phyloP scores from a whole-genome alignment of 2,888 invertebrate species.

The Eupithecia pulchellata region DNA sequence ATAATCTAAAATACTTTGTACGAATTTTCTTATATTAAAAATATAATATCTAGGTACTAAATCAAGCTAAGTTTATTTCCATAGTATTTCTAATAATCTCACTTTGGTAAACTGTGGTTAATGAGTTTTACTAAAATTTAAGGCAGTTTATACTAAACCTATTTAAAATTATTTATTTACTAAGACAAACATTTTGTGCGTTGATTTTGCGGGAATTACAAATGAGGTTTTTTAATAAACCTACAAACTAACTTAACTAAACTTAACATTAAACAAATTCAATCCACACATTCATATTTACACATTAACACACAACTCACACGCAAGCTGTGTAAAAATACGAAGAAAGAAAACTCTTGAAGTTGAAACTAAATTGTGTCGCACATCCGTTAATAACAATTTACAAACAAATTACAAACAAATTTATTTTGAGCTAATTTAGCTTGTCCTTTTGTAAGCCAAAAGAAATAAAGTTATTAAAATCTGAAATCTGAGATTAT shows the following conservation, averaged over 20 bases:
- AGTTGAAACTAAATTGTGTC: neutral
- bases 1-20: slow-evolving; percentile 78
- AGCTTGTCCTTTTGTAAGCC: too few relatives aligned
- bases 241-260: slow-evolving; percentile 7
- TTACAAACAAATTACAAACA: neutral
- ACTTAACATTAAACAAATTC: slow-evolving; percentile 7
- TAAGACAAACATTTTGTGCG: slow-evolving; percentile 36
- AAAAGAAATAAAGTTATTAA: too few relatives aligned
- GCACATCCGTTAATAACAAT: neutral
- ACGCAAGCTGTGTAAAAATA: neutral
- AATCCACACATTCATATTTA: slow-evolving; percentile 5
- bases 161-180: slow-evolving; percentile 30
- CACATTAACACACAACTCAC: neutral
- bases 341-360: slow-evolving; percentile 3
- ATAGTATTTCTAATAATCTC: slow-evolving; percentile 82
- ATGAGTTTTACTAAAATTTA: slow-evolving; percentile 59
- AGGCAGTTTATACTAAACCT: slow-evolving; percentile 26
- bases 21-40: slow-evolving; percentile 56
- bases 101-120: slow-evolving; percentile 87
- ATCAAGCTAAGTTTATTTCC: slow-evolving; percentile 53
- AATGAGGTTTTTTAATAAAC: slow-evolving; percentile 17
- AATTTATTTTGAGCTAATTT: neutral
- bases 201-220: slow-evolving; percentile 21
- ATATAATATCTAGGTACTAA: slow-evolving; percentile 40
- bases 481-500: too few relatives aligned